Base-by-base conservation (phyloP, 2,888 invertebrate species). In the Melangyna quadrimaculata region DNA sequence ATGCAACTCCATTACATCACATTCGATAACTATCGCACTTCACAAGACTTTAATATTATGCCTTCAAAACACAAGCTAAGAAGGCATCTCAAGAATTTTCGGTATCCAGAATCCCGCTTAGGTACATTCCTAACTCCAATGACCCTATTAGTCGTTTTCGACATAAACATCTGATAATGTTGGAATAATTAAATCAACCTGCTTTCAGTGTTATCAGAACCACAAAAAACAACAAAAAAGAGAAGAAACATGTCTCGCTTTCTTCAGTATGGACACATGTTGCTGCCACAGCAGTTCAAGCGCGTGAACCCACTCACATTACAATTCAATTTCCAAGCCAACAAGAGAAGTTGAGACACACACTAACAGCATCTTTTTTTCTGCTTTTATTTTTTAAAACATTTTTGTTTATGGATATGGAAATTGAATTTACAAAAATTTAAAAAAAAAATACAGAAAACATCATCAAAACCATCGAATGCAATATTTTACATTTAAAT, bases 401-500 rank as follows among this genome's bases (percentile, higher is more conserved):
- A 45, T 67, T 57, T 70, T 86, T 86, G 86, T 86, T 86, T 86
- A 86, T 86, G 80, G 86, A 86, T 86, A 86, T 86, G 80, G 86
- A 86, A 78, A 80, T 86, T 81, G 69, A 74, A 57, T 74, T 51
- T 14, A 51, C 57, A 35, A 57, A 27, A 40, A 17, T 14, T 45
- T 48, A 35, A 37, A 40, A 43, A 40, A 51, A 40, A 35, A 19
- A 24, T 45, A 17, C 65, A 51, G 29, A 78, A 57, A 55, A 43
- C 45, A 55, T 65, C 71, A 69, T 72, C 57, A 78, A 78, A 74
- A 59, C 32, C 43, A 57, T 72, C 63, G 48, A 53, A 53, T 83
- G 69, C 77, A 73, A 81, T 86, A 86, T 81, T 81, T 86, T 81
- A 86, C 86, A 81, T 86, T 81, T 70, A 86, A 86, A 86, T 86